Evolutionary conservation across 1,140 invertebrate species (phyloP).

Genomic region (Drosophila dunni): DNA sequence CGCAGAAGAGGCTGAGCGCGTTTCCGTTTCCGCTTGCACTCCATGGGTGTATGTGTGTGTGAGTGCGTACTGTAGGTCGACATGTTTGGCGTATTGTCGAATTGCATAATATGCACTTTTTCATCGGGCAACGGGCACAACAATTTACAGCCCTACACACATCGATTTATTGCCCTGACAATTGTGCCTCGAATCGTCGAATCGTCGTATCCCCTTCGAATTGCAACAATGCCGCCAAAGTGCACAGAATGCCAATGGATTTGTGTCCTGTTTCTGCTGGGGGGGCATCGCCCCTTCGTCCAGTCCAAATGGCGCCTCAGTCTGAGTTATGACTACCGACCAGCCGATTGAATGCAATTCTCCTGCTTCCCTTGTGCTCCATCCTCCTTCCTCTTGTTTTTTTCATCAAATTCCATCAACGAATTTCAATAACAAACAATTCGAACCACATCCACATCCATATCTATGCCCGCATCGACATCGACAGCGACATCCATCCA

Average conservation of each 20-base stretch:
- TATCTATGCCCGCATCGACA: constrained; percentile 33
- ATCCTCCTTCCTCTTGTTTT: constrained; percentile 20
- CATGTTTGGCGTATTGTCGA: constrained; percentile 82
- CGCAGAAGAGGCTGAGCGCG: constrained; percentile 71
- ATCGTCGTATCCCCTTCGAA: too few species aligned
- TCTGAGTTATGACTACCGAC: constrained; percentile 69
- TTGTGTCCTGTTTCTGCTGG: constrained; percentile 55
- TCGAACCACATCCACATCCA: constrained; percentile 11
- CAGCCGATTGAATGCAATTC: constrained; percentile 70
- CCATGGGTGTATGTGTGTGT: constrained; percentile 1
- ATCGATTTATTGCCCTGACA: constrained; percentile 84
- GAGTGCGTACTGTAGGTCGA: constrained; percentile 61
- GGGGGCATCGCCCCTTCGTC: not conserved
- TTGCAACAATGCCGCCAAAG: constrained; percentile 61
- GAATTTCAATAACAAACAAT: constrained; percentile 75
- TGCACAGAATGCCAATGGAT: constrained; percentile 62
- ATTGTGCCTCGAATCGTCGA: constrained; percentile 71
- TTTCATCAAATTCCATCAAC: constrained; percentile 68
- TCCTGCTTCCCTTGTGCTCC: constrained; percentile 8
- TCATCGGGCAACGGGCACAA: constrained; percentile 73
- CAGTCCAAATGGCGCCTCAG: constrained; percentile 51
- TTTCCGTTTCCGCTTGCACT: constrained; percentile 75
- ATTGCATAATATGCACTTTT: constrained; percentile 84
- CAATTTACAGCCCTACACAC: constrained; percentile 84
- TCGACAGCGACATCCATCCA: constrained; percentile 49